These are phyloP conservation scores for Sardinella longiceps DNA, from an alignment of 2,797 vertebrate species.

Conservation along the genomic window DNA sequence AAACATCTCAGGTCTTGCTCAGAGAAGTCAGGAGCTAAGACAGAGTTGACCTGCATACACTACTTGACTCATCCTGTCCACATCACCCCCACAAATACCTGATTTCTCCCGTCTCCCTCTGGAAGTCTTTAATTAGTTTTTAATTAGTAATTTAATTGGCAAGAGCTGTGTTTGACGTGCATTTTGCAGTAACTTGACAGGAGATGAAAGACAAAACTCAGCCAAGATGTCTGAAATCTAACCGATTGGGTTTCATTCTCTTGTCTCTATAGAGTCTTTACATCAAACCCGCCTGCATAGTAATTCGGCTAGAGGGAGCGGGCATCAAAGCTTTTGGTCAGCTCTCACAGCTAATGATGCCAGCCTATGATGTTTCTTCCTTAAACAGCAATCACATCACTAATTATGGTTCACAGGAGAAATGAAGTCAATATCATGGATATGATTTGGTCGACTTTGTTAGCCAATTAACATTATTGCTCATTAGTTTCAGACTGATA, in stretches of 20 bases:
- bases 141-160: conserved; percentile 3
- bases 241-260: conserved; percentile 24
- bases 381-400: conserved; percentile 5
- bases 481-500: conserved; percentile 32
- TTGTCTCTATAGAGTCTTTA: conserved; percentile 6
- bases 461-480: conserved; percentile 32
- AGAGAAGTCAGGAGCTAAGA: background rate
- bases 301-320: background rate
- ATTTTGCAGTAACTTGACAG: background rate
- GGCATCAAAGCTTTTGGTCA: conserved; percentile 27
- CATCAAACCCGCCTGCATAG: background rate
- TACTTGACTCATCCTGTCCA: background rate
- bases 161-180: background rate
- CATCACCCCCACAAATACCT: background rate
- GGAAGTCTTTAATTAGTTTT: conserved; percentile 3
- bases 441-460: conserved; percentile 22
- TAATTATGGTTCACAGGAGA: conserved; percentile 21
- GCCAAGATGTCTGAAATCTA: conserved; percentile 25
- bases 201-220: conserved; percentile 39
- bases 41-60: background rate
- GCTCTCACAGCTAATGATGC: conserved; percentile 26
- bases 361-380: background rate
- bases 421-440: conserved; percentile 29
- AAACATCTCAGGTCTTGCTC: background rate
- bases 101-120: background rate